phyloP scores from a whole-genome alignment of 2,113 vertebrate genomes.

The Spilogale gracilis region DNA sequence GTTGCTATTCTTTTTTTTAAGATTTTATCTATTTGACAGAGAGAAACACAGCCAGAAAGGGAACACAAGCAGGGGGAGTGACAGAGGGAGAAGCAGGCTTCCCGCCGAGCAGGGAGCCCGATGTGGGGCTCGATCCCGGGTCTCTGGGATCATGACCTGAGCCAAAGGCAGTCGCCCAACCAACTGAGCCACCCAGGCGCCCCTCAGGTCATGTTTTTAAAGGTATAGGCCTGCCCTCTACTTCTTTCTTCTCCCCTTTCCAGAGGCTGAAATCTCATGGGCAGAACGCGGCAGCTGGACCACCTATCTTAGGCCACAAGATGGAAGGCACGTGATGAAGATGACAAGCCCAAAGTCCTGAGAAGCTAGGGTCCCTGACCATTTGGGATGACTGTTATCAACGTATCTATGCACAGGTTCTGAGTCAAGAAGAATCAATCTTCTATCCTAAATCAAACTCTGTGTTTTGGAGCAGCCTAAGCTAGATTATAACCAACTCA shows the following conservation, averaged over 20 bases:
- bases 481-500: neutral
- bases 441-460: neutral
- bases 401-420: neutral
- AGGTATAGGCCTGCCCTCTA: neutral
- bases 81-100: no score
- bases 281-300: neutral
- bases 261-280: neutral
- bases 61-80: no score
- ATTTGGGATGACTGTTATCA: neutral
- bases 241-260: slow-evolving; percentile 1
- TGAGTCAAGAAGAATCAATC: neutral
- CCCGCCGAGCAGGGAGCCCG: no score
- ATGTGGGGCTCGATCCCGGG: no score
- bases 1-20: no score
- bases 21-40: no score
- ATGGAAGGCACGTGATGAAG: slow-evolving; percentile 22
- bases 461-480: neutral
- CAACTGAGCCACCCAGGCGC: no score
- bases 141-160: no score
- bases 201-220: neutral
- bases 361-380: neutral
- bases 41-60: no score
- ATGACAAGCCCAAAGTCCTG: neutral
- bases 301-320: neutral
- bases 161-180: no score